A percentile compares a stretch with the other conserved stretches of the same genome.
Evolutionary conservation across 1,140 invertebrate genomes (phyloP).

Genomic region (Thalassaphorura encarpata): DNA sequence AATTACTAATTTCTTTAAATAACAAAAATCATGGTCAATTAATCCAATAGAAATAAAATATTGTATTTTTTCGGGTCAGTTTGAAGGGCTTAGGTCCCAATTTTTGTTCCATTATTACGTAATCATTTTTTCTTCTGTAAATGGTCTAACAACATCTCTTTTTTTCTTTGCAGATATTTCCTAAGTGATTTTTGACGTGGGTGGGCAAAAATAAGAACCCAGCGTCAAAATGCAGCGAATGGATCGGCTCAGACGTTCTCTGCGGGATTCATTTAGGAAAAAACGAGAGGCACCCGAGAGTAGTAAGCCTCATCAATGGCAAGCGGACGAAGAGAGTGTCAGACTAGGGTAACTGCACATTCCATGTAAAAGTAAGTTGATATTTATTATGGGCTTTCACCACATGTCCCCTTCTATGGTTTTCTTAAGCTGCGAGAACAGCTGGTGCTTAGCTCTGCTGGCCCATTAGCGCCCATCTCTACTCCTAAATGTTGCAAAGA

Average conservation of each 20-base stretch:
- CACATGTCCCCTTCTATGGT: too few relatives aligned
- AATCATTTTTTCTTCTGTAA: background rate
- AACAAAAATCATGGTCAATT: too few relatives aligned
- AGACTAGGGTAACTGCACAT: constrained; percentile 89
- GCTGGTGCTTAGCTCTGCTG: too few relatives aligned
- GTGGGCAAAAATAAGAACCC: too few relatives aligned
- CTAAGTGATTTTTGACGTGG: background rate
- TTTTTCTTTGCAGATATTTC: background rate
- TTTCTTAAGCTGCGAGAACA: too few relatives aligned
- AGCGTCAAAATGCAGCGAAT: constrained; percentile 52
- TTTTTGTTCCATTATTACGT: background rate
- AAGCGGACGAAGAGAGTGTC: constrained; percentile 93
- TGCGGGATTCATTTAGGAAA: constrained; percentile 81
- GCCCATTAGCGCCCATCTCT: too few relatives aligned
- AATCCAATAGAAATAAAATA: too few relatives aligned
- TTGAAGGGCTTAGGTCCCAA: background rate
- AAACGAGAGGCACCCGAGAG: constrained; percentile 68
- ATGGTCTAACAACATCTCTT: background rate
- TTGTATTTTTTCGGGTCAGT: too few relatives aligned
- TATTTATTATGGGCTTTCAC: too few relatives aligned
- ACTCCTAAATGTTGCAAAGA: too few relatives aligned
- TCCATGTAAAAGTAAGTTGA: constrained; percentile 75
- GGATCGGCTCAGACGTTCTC: constrained; percentile 81
- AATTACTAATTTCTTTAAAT: too few relatives aligned
- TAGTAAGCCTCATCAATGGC: constrained; percentile 94